These are phyloP conservation scores for Nibea coibor DNA, from an alignment of 2,113 vertebrate genomes.

Conservation along the genomic window DNA sequence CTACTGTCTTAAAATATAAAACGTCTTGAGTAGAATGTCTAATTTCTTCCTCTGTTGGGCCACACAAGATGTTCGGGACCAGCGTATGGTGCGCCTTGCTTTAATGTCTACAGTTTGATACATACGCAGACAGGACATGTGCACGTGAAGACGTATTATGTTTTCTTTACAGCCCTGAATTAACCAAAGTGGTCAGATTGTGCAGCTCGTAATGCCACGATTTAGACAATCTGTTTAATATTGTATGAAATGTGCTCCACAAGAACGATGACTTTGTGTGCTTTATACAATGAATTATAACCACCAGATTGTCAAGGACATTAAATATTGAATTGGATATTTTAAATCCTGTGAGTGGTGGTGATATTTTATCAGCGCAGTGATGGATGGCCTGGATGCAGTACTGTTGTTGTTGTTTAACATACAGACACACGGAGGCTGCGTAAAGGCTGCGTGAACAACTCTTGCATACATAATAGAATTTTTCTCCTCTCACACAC, in stretches of 20 bases:
- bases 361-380: constrained; percentile 52
- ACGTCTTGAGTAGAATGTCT: not conserved
- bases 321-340: constrained; percentile 68
- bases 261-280: constrained; percentile 37
- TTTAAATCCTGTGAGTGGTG: constrained; percentile 60
- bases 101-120: constrained; percentile 8
- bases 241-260: constrained; percentile 31
- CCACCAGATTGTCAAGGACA: constrained; percentile 19
- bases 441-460: constrained; percentile 50
- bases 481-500: constrained; percentile 57
- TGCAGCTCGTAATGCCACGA: constrained; percentile 29
- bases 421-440: constrained; percentile 19
- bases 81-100: not conserved
- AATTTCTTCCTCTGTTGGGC: not conserved
- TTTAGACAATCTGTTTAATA: constrained; percentile 48
- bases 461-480: constrained; percentile 73
- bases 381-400: constrained; percentile 52
- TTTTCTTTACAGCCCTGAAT: constrained; percentile 25
- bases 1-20: not conserved
- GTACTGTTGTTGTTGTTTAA: constrained; percentile 16
- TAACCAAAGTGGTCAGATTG: constrained; percentile 8
- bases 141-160: no score
- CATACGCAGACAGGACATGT: not conserved
- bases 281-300: constrained; percentile 41
- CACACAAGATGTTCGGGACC: not conserved